Conservation (phyloP, 2,888 invertebrate genomes). For the Cremastobaeus sp. region DNA sequence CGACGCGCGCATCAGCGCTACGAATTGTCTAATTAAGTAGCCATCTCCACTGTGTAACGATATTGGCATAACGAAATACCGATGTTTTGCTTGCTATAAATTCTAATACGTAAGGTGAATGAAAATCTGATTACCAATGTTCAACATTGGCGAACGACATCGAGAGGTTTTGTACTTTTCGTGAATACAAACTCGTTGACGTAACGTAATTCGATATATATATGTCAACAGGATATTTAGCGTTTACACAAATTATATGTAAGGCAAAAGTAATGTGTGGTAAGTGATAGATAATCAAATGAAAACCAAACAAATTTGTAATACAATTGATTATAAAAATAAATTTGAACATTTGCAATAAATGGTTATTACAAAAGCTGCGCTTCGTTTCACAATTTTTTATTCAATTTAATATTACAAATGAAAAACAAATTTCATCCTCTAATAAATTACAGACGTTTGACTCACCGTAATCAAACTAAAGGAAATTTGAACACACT, state of each 20-base stretch:
- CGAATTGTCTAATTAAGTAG: slow-evolving; percentile 30
- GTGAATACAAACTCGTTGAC: slow-evolving; percentile 36
- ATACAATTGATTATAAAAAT: slow-evolving; percentile 45
- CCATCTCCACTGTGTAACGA: slow-evolving; percentile 7
- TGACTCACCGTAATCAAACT: no score
- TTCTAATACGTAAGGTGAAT: slow-evolving; percentile 38
- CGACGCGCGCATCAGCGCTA: neutral
- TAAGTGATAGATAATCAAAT: slow-evolving; percentile 47
- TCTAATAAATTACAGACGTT: slow-evolving; percentile 44
- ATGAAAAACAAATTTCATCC: slow-evolving; percentile 41
- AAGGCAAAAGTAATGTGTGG: slow-evolving; percentile 27
- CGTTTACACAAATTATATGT: slow-evolving; percentile 33
- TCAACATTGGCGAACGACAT: slow-evolving; percentile 30
- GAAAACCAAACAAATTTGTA: slow-evolving; percentile 43
- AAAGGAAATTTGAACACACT: slow-evolving; percentile 34
- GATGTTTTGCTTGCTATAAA: slow-evolving; percentile 40
- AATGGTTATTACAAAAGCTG: slow-evolving; percentile 31
- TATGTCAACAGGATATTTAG: slow-evolving; percentile 31
- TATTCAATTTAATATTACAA: slow-evolving; percentile 34
- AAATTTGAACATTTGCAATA: slow-evolving; percentile 24
- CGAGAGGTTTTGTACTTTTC: slow-evolving; percentile 35
- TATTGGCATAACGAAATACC: neutral
- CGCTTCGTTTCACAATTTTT: slow-evolving; percentile 14
- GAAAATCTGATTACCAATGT: slow-evolving; percentile 30
- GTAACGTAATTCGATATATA: slow-evolving; percentile 21